Conservation (phyloP, 2,113 vertebrate species). For the Sylvietta virens region DNA sequence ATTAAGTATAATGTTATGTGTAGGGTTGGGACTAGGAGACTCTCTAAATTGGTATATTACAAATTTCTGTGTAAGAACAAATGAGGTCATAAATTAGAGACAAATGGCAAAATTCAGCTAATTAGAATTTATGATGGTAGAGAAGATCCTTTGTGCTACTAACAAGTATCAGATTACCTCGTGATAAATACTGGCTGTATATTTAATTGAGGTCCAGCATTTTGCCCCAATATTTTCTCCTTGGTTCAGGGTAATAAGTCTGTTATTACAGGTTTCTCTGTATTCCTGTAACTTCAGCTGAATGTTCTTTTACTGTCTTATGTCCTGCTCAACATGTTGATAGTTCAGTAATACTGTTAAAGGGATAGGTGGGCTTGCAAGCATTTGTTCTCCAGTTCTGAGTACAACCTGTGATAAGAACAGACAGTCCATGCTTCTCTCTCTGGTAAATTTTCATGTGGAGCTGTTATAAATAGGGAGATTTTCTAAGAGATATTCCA, state of each 20-base stretch:
- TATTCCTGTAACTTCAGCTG: not conserved
- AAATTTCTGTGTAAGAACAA: not conserved
- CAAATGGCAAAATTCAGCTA: not conserved
- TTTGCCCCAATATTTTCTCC: not conserved
- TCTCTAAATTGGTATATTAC: not conserved
- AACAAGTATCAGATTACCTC: not conserved
- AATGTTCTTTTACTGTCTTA: not conserved
- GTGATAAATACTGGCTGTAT: not conserved
- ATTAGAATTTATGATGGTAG: not conserved
- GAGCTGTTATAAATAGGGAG: not conserved
- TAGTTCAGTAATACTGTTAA: not conserved
- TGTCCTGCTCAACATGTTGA: not conserved
- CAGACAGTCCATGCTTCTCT: not conserved
- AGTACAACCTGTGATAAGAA: not conserved
- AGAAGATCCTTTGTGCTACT: not conserved
- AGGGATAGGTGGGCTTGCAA: not conserved
- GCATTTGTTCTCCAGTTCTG: not conserved
- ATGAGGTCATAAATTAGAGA: not conserved
- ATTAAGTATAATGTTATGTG: not conserved
- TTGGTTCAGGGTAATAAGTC: not conserved
- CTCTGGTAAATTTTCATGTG: not conserved
- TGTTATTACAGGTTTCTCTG: not conserved
- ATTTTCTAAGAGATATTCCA: not conserved
- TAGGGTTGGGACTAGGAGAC: not conserved
- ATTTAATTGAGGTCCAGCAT: not conserved